These are phyloP conservation scores for Catagonus wagneri DNA, from an alignment of 2,113 vertebrate genomes.

Conservation along the genomic window DNA sequence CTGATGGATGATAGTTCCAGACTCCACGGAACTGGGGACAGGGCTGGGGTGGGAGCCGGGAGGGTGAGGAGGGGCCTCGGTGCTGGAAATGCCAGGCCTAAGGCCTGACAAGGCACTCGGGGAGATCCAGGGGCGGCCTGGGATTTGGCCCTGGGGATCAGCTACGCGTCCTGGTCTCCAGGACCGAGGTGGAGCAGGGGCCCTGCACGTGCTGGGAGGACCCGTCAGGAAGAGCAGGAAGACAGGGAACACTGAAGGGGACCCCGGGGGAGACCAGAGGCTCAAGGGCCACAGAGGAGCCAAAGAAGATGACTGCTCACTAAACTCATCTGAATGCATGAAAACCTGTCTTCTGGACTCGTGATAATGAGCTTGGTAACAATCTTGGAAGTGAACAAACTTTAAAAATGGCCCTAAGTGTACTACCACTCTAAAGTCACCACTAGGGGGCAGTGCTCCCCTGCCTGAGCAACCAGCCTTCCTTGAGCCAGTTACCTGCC, in stretches of 20 bases:
- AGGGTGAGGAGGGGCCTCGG: too few relatives aligned
- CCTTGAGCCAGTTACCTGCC: neutral
- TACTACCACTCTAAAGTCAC: neutral
- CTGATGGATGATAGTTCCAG: neutral
- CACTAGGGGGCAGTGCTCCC: slow-evolving; percentile 72
- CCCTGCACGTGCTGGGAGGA: neutral
- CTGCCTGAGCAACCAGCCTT: neutral
- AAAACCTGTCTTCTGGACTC: neutral
- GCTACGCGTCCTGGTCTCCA: neutral
- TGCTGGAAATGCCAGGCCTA: neutral
- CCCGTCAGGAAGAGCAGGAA: neutral
- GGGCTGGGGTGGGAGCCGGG: accelerated
- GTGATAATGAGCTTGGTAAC: neutral
- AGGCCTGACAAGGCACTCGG: neutral
- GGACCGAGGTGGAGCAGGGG: too few relatives aligned
- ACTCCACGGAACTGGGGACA: neutral
- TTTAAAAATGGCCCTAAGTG: neutral
- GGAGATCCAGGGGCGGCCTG: neutral
- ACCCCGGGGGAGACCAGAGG: accelerated
- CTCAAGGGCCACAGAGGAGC: neutral
- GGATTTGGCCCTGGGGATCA: neutral
- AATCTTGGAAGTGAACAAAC: neutral
- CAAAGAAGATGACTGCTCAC: neutral
- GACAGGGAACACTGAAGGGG: neutral
- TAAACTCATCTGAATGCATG: neutral